Conservation (phyloP, 1,140 invertebrate genomes). For the Eriosoma lanigerum region DNA sequence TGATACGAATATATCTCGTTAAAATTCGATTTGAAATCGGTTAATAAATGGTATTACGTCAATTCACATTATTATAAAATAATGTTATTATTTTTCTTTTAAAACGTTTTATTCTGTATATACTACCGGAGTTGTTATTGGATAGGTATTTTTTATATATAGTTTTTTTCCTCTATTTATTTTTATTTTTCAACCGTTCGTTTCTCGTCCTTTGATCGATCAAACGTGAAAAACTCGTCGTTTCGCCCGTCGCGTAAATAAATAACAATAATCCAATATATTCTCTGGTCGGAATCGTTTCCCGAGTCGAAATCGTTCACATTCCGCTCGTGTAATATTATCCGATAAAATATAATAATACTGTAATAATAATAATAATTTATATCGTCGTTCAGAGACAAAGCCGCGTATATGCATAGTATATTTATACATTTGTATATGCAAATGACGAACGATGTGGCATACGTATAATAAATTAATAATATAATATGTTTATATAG, state of each 20-base stretch:
- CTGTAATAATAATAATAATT: too few relatives aligned
- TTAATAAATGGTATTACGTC: not conserved
- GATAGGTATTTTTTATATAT: not conserved
- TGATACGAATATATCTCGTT: not conserved
- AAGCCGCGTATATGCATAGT: slow-evolving; percentile 1
- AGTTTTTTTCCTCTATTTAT: not conserved
- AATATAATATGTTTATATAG: not conserved
- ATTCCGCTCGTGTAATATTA: not conserved
- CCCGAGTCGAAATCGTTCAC: not conserved
- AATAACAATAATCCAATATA: slow-evolving; percentile 15
- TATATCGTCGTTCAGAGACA: not conserved
- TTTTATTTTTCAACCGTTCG: not conserved
- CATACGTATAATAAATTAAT: not conserved
- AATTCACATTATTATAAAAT: too few relatives aligned
- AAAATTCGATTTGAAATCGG: not conserved
- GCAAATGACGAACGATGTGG: not conserved
- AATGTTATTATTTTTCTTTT: not conserved
- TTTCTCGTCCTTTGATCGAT: slow-evolving; percentile 15
- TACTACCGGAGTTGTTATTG: not conserved
- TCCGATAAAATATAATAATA: not conserved
- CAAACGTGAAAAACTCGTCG: slow-evolving; percentile 32
- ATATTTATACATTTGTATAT: not conserved
- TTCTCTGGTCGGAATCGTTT: not conserved
- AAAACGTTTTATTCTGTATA: not conserved
- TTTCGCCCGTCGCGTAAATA: not conserved